These are phyloP conservation scores for Microcaecilia unicolor DNA, from an alignment of 2,797 vertebrate genomes.

Conservation along the genomic window DNA sequence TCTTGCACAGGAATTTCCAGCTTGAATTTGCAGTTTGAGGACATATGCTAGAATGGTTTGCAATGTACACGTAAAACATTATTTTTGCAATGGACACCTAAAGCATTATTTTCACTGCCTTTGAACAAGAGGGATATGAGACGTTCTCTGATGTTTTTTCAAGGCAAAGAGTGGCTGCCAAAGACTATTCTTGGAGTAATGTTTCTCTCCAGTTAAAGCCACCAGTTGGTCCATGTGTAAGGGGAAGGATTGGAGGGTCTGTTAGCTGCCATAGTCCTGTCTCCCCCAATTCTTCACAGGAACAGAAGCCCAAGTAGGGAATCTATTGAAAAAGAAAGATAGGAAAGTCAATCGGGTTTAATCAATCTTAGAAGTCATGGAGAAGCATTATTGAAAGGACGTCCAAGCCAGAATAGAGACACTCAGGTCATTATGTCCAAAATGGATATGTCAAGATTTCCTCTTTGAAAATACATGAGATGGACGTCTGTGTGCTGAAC, in stretches of 20 bases:
- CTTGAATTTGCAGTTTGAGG: conserved; percentile 9
- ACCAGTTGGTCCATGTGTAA: conserved; percentile 95
- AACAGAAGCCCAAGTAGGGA: conserved; percentile 94
- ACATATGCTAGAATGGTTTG: conserved; percentile 24
- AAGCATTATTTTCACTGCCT: conserved; percentile 2
- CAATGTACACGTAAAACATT: conserved; percentile 8
- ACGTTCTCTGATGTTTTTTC: conserved; percentile 1
- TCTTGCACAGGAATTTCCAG: neutral
- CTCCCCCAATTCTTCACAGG: conserved; percentile 89
- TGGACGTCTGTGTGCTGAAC: too few relatives aligned
- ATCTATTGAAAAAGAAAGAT: conserved; percentile 58
- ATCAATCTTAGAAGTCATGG: too few relatives aligned
- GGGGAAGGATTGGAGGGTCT: conserved; percentile 90
- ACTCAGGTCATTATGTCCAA: too few relatives aligned
- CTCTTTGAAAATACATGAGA: too few relatives aligned
- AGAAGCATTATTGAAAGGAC: too few relatives aligned
- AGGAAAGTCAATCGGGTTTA: neutral
- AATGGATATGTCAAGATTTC: too few relatives aligned
- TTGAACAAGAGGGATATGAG: conserved; percentile 15
- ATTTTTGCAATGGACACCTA: conserved; percentile 15
- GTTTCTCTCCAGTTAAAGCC: conserved; percentile 98
- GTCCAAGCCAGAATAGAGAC: too few relatives aligned
- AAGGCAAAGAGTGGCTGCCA: conserved; percentile 8
- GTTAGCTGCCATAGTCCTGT: conserved; percentile 93
- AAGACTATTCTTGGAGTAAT: conserved; percentile 73